phyloP scores from a whole-genome alignment of 2,888 invertebrate species.

The Torymus tubicola region DNA sequence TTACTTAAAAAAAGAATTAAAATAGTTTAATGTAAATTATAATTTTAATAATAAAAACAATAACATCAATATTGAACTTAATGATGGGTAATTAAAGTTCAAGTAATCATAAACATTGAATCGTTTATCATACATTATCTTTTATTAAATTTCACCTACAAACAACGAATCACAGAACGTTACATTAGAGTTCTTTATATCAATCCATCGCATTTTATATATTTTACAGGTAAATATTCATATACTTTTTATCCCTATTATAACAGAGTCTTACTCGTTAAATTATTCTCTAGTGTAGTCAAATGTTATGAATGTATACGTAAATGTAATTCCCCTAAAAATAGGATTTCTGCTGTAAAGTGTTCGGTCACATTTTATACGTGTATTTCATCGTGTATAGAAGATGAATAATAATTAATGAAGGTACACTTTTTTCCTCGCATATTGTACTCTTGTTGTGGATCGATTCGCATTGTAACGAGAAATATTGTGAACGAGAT shows the following conservation, averaged over 20 bases:
- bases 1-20: no score
- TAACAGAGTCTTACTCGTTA: conserved; percentile 75
- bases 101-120: conserved; percentile 1
- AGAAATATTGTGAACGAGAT: conserved; percentile 16
- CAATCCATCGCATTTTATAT: conserved; percentile 75
- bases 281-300: conserved; percentile 75
- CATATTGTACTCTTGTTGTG: conserved; percentile 37
- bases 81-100: background rate
- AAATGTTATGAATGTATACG: conserved; percentile 73
- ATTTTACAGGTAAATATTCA: conserved; percentile 76
- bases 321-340: conserved; percentile 75
- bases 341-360: conserved; percentile 71
- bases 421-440: conserved; percentile 68
- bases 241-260: conserved; percentile 73
- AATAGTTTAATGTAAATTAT: no score
- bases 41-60: no score
- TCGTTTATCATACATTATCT: conserved; percentile 66
- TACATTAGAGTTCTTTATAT: conserved; percentile 76
- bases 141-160: conserved; percentile 77
- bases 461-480: conserved; percentile 31
- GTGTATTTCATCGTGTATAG: conserved; percentile 67
- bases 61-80: no score
- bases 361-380: conserved; percentile 72
- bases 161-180: conserved; percentile 77
- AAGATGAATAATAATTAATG: conserved; percentile 66